These are phyloP conservation scores for Plectrocnemia conspersa DNA, from an alignment of 1,140 invertebrate genomes.

Conservation along the genomic window DNA sequence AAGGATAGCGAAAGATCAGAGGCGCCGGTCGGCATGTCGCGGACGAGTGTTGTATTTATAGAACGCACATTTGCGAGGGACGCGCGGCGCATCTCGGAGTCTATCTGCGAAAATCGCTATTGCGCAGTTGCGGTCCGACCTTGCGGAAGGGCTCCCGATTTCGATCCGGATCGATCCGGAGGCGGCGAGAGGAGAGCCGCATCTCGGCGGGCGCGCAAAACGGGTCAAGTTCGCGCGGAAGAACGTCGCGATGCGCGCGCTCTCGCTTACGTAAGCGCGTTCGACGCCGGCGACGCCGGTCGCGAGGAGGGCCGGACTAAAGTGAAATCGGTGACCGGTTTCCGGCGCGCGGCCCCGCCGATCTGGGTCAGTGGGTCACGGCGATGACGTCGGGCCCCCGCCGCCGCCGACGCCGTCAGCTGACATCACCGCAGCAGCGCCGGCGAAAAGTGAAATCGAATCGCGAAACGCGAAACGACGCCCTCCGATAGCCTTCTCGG, in stretches of 20 bases:
- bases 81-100: neutral
- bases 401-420: neutral
- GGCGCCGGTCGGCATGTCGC: neutral
- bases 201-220: constrained; percentile 5
- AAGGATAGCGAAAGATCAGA: constrained; percentile 2
- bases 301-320: neutral
- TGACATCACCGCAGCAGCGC: constrained; percentile 1
- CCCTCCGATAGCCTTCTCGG: neutral
- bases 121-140: too few relatives aligned
- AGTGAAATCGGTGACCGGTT: constrained; percentile 35
- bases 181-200: neutral
- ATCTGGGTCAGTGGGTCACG: constrained; percentile 36
- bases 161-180: neutral
- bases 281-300: neutral
- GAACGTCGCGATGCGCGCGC: neutral
- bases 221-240: neutral
- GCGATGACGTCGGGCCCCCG: constrained; percentile 29
- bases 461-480: constrained; percentile 17
- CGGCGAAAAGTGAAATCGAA: constrained; percentile 35
- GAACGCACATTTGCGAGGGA: neutral
- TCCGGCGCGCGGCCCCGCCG: constrained; percentile 23
- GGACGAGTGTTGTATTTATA: neutral
- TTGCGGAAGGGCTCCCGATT: too few relatives aligned
- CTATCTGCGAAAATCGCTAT: neutral
- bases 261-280: neutral